Percentiles rank a stretch among this genome's conserved stretches.
phyloP scores from a whole-genome alignment of 1,140 invertebrate species.

The Drosophila orena region DNA sequence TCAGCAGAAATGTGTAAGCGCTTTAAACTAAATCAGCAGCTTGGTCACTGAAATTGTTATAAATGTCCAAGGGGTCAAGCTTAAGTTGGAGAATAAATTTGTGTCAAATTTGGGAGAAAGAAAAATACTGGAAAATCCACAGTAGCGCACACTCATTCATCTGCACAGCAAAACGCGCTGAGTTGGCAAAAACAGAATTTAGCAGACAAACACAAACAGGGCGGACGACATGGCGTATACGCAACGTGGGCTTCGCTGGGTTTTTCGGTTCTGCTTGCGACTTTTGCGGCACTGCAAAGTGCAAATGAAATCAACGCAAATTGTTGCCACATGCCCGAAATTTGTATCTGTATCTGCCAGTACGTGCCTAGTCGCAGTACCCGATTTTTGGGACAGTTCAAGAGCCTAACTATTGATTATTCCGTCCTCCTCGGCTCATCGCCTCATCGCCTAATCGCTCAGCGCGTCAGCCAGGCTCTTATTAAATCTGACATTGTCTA shows the following conservation, averaged over 20 bases:
- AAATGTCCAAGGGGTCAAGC: conserved; percentile 49
- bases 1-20: neutral
- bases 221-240: conserved; percentile 52
- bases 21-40: conserved; percentile 2
- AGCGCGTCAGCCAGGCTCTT: conserved; percentile 45
- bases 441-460: conserved; percentile 40
- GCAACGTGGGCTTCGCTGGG: conserved; percentile 32
- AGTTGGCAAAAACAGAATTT: conserved; percentile 60
- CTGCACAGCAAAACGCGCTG: conserved; percentile 15
- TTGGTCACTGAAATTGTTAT: conserved; percentile 13
- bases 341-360: conserved; percentile 55
- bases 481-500: conserved; percentile 57
- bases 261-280: conserved; percentile 6
- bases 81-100: conserved; percentile 42
- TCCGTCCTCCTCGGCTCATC: conserved; percentile 16
- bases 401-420: conserved; percentile 65
- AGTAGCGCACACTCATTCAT: conserved; percentile 18
- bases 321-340: conserved; percentile 72
- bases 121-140: conserved; percentile 41
- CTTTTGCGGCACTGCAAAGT: conserved; percentile 60
- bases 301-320: conserved; percentile 81
- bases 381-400: conserved; percentile 35
- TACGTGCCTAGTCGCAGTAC: conserved; percentile 54
- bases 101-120: conserved; percentile 20
- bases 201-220: conserved; percentile 39